Base-by-base conservation (phyloP, 1,140 invertebrate species). In the Aphelenchoides fujianensis region DNA sequence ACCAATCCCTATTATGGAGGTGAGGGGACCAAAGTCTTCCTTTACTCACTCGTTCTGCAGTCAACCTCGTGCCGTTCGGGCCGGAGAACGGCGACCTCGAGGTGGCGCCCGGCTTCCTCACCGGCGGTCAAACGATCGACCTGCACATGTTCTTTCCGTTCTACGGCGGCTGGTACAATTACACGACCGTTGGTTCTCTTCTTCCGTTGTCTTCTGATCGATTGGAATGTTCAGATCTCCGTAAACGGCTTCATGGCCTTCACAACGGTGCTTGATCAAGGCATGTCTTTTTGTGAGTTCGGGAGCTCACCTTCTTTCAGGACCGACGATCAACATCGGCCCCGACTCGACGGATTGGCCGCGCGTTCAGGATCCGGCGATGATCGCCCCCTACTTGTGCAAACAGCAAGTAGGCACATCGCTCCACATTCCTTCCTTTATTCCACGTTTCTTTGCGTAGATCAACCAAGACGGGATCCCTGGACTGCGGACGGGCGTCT, bases 171-270 rank as follows among this genome's bases (percentile, higher is more conserved):
- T 71, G 76, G 32, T 83, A 83, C 74, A 83, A 83, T 73, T 83
- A 83, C 78, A 83, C 82, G 35, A 83, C 81, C n/a, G 81, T 84
- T 69, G 37, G 70, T 75, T 19, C 41, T 9, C n/a, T n/a, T n/a
- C n/a, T n/a, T n/a, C n/a, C n/a, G n/a, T n/a, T n/a, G n/a, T n/a
- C n/a, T n/a, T n/a, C n/a, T n/a, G n/a, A n/a, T n/a, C n/a, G n/a
- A n/a, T n/a, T n/a, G n/a, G n/a, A n/a, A n/a, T 32, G 72, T 82
- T 64, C 67, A 82, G 80, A 68, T 83, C 28, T 83, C 82, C n/a
- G 81, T 83, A 16, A 84, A 83, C 64, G 82, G 82, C 30, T 83
- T 82, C 62, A 79, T 83, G 74, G 75, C 81, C n/a, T 83, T 83
- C 66, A 83, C 82, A 0, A 83, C 82, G 36, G 82, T 83, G 23